Conservation (phyloP, 2,113 vertebrate genomes). For the Oncorhynchus masou region DNA sequence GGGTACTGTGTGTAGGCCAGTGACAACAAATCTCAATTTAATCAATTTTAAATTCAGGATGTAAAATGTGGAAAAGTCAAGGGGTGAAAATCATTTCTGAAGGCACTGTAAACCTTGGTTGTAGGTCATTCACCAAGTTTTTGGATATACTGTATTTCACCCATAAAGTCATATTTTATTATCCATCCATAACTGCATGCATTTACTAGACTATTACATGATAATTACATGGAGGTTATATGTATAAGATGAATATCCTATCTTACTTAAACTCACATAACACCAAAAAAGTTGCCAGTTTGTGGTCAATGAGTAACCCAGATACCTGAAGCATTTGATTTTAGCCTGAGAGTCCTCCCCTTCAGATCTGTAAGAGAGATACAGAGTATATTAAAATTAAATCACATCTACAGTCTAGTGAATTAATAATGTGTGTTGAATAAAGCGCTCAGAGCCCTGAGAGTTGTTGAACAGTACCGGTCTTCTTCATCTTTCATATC, state of each 20-base stretch:
- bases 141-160: too few species aligned
- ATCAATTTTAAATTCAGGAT: too few species aligned
- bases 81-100: too few species aligned
- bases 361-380: constrained; percentile 76
- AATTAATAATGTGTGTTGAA: neutral
- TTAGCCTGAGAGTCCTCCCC: constrained; percentile 82
- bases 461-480: constrained; percentile 60
- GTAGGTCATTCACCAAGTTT: too few species aligned
- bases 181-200: neutral
- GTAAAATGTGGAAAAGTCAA: too few species aligned
- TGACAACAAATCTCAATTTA: too few species aligned
- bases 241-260: neutral
- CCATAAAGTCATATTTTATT: too few species aligned
- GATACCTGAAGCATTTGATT: constrained; percentile 86
- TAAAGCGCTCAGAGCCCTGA: neutral
- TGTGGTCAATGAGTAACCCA: neutral
- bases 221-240: neutral
- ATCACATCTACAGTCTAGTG: neutral
- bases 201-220: neutral
- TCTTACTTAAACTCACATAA: too few species aligned
- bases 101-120: too few species aligned
- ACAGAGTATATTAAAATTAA: neutral
- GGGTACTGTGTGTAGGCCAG: too few species aligned
- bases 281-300: too few species aligned
- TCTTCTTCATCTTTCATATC: constrained; percentile 77